phyloP scores from a whole-genome alignment of 1,140 invertebrate genomes.

The Uloborus diversus region DNA sequence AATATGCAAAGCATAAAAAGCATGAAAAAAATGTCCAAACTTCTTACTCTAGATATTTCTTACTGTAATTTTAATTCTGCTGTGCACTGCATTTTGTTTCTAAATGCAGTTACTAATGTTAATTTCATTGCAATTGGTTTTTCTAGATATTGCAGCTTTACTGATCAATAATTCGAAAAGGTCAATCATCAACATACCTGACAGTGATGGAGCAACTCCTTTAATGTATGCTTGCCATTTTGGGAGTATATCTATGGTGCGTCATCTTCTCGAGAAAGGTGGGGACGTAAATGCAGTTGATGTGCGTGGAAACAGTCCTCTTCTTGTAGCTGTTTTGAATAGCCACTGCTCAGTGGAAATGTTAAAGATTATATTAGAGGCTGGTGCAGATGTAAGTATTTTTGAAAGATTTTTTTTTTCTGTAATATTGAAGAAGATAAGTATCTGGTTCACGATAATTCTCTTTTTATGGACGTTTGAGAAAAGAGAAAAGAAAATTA shows the following conservation, averaged over 20 bases:
- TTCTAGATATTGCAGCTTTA: not conserved
- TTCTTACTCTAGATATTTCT: too few species aligned
- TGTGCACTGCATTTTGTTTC: too few species aligned
- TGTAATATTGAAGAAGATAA: too few species aligned
- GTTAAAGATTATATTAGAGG: not conserved
- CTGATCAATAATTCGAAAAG: not conserved
- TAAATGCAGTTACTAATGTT: too few species aligned
- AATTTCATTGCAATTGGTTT: not conserved
- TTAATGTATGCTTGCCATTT: conserved; percentile 3
- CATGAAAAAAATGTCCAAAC: too few species aligned
- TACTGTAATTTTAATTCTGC: too few species aligned
- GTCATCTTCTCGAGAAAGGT: conserved; percentile 4
- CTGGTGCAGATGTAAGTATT: conserved; percentile 25
- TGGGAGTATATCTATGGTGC: not conserved
- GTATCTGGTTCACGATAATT: too few species aligned
- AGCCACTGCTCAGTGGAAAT: conserved; percentile 3
- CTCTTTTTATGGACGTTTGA: not conserved
- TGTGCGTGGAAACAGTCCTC: not conserved
- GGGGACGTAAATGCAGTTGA: not conserved
- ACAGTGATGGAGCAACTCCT: not conserved
- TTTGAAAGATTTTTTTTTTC: not conserved
- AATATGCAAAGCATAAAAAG: too few species aligned
- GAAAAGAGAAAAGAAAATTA: too few species aligned
- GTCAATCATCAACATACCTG: not conserved
- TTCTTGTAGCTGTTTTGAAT: conserved; percentile 3